Base-by-base conservation (phyloP, 2,888 invertebrate species). In the Priocnemis perturbator region DNA sequence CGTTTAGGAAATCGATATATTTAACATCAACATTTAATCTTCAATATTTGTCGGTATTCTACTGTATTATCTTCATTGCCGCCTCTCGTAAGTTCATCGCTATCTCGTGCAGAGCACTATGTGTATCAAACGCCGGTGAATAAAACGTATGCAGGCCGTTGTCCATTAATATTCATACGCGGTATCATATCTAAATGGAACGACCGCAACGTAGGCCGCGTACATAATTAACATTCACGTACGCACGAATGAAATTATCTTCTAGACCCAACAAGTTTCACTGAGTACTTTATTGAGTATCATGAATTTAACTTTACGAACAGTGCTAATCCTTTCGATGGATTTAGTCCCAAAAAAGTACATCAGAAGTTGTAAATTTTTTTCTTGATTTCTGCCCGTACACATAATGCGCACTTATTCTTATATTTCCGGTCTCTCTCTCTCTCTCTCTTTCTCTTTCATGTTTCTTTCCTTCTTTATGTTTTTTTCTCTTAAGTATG, bases 11-110 rank as follows among this genome's bases (percentile, higher is more conserved):
- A 37, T 37, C 37, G 37, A 37, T 37, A 37, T 71, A 72, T 37
- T 63, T 69, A 73, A 76, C 70, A 69, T 71, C 74, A 79, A 79
- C 71, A 77, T 77, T 37, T 74, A 64, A 73, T 69, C 69, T 69
- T 52, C 45, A 44, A 44, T 44, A 74, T 77, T 74, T 64, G 68
- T 71, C 59, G 59, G 64, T 71, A 73, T 65, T 64, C 66, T 74
- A 67, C 37, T 37, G 7, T 55, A 52, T 65, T 66, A 74, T 55
- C 69, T n/a, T 53, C 37, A 63, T 37, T 64, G 52, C 50, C 61
- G 23, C 30, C 60, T 23, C 60, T 57, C 56, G 63, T 57, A 20
- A 45, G 37, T 37, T 37, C 64, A 60, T 69, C 48, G 60, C 67
- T 61, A 48, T 19, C 37, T 50, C 67, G 57, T 50, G 48, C 56